Evolutionary conservation across 2,113 vertebrate species (phyloP).

Genomic region (Vulpes vulpes): DNA sequence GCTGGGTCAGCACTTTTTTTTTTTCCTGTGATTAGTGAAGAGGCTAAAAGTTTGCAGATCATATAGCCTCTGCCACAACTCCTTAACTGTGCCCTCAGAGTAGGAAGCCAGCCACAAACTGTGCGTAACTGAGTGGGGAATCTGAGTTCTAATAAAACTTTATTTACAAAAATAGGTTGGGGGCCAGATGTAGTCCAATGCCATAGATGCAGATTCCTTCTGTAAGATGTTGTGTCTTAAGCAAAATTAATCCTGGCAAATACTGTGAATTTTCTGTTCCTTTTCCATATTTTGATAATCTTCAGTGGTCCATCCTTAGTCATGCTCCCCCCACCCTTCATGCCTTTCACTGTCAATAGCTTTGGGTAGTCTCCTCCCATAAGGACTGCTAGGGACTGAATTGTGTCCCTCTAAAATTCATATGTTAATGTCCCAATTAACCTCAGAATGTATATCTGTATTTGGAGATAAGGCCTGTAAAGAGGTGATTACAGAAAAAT

Average conservation of each 20-base stretch:
- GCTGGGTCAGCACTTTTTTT: background rate
- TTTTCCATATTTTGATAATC: background rate
- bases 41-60: background rate
- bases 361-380: background rate
- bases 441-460: background rate
- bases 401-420: background rate
- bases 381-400: background rate
- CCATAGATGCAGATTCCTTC: background rate
- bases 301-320: background rate
- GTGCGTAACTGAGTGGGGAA: background rate
- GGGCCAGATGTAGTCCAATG: background rate
- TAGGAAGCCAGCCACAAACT: background rate
- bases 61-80: background rate
- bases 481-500: background rate
- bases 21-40: background rate
- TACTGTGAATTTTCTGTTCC: background rate
- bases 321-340: background rate
- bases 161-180: background rate
- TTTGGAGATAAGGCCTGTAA: background rate
- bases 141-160: background rate
- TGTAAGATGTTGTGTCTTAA: background rate
- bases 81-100: background rate
- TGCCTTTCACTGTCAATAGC: background rate
- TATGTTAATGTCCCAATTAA: background rate
- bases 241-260: background rate